Evolutionary conservation across 2,888 invertebrate species (phyloP).

Genomic region (Synanthedon vespiformis): DNA sequence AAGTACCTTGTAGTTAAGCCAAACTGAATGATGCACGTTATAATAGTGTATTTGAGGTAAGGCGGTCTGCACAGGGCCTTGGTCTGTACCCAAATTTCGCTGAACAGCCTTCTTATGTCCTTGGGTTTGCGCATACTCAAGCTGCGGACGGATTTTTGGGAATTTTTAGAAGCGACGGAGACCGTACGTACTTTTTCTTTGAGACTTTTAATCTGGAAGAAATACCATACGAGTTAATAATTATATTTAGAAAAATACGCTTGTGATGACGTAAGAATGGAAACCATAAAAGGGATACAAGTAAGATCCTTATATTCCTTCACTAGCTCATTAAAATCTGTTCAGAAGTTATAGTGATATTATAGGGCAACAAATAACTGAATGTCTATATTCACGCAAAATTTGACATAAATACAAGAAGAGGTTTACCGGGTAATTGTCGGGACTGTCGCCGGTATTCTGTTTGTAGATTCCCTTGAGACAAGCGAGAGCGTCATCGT

Average conservation of each 20-base stretch:
- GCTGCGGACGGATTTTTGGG: conserved; percentile 76
- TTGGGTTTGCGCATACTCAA: conserved; percentile 79
- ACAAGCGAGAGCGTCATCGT: conserved; percentile 78
- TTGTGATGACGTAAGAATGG: too few relatives aligned
- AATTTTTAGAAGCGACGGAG: conserved; percentile 73
- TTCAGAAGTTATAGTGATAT: too few relatives aligned
- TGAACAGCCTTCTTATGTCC: conserved; percentile 76
- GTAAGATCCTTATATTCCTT: too few relatives aligned
- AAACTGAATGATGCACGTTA: conserved; percentile 86
- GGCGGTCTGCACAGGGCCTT: conserved; percentile 80
- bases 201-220: conserved; percentile 74
- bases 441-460: conserved; percentile 78
- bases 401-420: too few relatives aligned
- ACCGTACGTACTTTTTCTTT: conserved; percentile 76
- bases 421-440: conserved; percentile 76
- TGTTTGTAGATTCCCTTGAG: conserved; percentile 77
- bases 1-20: conserved; percentile 80
- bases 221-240: neutral
- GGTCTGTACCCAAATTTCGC: conserved; percentile 81
- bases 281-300: too few relatives aligned
- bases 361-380: too few relatives aligned
- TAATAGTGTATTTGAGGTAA: conserved; percentile 78
- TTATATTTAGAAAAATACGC: neutral
- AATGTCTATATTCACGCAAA: too few relatives aligned
- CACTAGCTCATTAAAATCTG: too few relatives aligned